Base-by-base conservation (phyloP, 2,888 invertebrate genomes). In the Sphaerophoria rueppellii region DNA sequence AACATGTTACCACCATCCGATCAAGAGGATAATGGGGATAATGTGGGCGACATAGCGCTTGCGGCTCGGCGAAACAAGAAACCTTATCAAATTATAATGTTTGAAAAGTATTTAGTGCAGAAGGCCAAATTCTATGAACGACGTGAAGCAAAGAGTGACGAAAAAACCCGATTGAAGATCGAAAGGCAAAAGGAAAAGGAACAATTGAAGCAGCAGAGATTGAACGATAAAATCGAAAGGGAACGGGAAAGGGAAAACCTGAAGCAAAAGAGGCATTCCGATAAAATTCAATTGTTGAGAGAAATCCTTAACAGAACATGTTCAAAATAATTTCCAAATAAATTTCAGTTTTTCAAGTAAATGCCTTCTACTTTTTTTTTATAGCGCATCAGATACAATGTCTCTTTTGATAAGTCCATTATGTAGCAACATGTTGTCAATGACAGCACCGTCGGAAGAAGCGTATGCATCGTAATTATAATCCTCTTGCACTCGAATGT, bases 261-360 rank as follows among this genome's bases (percentile, higher is more conserved):
- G 60, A 60, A 43, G 24, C 60, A 60, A 43, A 16, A 43, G 6
- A 40, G 60, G 43, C 60, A 60, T 60, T 60, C 43, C 12, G 60
- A 60, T 6, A 60, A 60, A 60, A 60, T 60, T 40, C 7, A 37
- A 6, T 24, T 60, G 4, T 16, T 60, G 3, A 43, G 16, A 60
- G 35, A 60, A 2, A 43, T 60, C 12, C 11, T 60, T 6, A 12
- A 60, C 43, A 60, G 43, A 40, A 43, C 16, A 9, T 12, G 6
- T 24, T 14, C 40, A 16, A 60, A 40, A 43, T 43, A 43, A 43
- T 11, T 24, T 24, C 43, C 11, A 7, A 9, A 43, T 60, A 60
- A 60, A 12, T 35, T 57, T 14, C 6, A 24, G 2, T 14, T 58
- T 12, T 11, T 12, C 24, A 4, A 43, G 0, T 60, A 40, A 24